Percentiles rank a stretch among this genome's conserved stretches.
These are phyloP conservation scores for Drosophila stalkeri DNA, from an alignment of 2,888 invertebrate genomes.

Conservation along the genomic window DNA sequence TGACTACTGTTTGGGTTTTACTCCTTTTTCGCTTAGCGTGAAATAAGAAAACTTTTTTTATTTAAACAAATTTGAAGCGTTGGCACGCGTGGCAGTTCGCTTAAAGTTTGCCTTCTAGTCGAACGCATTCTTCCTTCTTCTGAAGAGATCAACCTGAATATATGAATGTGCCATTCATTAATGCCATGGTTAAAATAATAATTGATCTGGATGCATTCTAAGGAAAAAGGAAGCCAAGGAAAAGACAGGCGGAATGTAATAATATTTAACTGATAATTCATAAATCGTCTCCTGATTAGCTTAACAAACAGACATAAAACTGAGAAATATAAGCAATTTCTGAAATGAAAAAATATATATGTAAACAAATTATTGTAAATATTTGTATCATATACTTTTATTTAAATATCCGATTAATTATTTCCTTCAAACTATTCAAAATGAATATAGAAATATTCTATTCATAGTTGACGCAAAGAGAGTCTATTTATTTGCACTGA, in stretches of 20 bases:
- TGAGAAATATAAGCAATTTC: too few relatives aligned
- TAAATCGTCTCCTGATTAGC: background rate
- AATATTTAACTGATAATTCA: background rate
- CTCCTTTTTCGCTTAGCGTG: conserved; percentile 61
- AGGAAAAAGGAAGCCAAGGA: background rate
- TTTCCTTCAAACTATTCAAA: background rate
- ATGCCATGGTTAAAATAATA: background rate
- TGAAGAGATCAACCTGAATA: background rate
- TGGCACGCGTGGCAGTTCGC: conserved; percentile 60
- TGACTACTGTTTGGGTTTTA: conserved; percentile 54
- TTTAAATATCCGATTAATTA: background rate
- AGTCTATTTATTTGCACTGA: too few relatives aligned
- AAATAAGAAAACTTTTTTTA: conserved; percentile 81
- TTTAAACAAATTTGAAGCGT: conserved; percentile 72
- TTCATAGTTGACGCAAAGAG: too few relatives aligned
- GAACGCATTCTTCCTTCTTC: background rate
- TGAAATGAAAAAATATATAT: too few relatives aligned
- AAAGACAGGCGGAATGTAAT: background rate
- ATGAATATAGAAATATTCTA: too few relatives aligned
- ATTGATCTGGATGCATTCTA: background rate
- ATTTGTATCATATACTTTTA: background rate
- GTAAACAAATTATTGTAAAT: too few relatives aligned
- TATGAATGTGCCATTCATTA: background rate
- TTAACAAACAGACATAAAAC: background rate
- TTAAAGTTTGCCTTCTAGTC: conserved; percentile 44